A percentile compares a stretch with the other conserved stretches of the same genome.
Evolutionary conservation across 2,113 vertebrate species (phyloP).

Genomic region (Micronycteris hirsuta): DNA sequence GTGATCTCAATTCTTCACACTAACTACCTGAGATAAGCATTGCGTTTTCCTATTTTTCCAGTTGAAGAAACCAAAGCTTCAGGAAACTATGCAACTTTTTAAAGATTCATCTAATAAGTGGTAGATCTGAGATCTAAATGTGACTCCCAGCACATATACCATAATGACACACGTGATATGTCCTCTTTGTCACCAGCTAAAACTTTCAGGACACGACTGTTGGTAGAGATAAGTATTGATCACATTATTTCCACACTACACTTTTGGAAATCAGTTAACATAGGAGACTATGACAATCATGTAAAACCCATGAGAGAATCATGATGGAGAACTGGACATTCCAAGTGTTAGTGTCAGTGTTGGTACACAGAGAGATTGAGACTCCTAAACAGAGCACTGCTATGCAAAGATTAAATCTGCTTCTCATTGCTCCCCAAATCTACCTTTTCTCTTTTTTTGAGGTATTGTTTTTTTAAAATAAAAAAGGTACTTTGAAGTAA

Average conservation of each 20-base stretch:
- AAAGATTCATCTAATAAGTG: neutral
- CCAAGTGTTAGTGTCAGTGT: neutral
- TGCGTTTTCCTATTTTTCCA: neutral
- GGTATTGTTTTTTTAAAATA: neutral
- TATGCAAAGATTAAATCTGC: neutral
- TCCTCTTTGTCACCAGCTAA: neutral
- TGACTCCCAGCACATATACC: neutral
- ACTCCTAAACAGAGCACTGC: neutral
- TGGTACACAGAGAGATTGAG: neutral
- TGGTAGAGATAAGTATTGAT: neutral
- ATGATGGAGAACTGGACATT: neutral
- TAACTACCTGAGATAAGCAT: neutral
- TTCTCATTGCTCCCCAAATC: neutral
- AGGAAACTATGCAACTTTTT: neutral
- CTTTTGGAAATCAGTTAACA: neutral
- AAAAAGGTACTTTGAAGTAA: slow-evolving; percentile 10
- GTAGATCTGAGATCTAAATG: neutral
- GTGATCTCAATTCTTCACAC: neutral
- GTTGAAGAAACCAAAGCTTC: neutral
- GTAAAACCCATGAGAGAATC: neutral
- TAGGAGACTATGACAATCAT: neutral
- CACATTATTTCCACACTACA: neutral
- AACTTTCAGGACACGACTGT: neutral
- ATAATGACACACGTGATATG: neutral
- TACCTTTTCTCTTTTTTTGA: neutral